Evolutionary conservation across 2,888 invertebrate genomes (phyloP).

Genomic region (Hypomecis atomaria): DNA sequence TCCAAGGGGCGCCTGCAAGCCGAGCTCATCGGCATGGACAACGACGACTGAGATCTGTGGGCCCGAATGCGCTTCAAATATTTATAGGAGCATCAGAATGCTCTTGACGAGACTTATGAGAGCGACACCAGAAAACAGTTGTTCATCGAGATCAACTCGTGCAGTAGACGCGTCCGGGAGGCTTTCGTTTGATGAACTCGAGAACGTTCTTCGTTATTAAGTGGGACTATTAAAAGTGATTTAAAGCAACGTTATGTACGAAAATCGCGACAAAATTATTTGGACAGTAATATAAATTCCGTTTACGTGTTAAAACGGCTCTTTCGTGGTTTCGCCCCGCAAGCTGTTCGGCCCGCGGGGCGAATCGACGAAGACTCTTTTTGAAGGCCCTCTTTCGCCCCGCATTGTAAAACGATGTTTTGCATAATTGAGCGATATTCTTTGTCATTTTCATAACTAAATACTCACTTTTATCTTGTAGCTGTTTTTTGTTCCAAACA

Average conservation of each 20-base stretch:
- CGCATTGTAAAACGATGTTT: too few relatives aligned
- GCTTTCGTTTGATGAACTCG: constrained; percentile 36
- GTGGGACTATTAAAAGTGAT: constrained; percentile 25
- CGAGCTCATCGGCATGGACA: constrained; percentile 93
- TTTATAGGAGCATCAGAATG: constrained; percentile 40
- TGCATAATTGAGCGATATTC: too few relatives aligned
- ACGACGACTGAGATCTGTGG: constrained; percentile 88
- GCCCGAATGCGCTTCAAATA: constrained; percentile 40
- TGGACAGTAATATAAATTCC: neutral
- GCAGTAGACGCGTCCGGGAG: constrained; percentile 36
- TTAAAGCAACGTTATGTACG: constrained; percentile 4
- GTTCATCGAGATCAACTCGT: constrained; percentile 20
- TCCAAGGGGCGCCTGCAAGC: constrained; percentile 93
- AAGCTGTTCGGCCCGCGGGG: too few relatives aligned
- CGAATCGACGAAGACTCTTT: too few relatives aligned
- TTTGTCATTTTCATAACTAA: neutral
- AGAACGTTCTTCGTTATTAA: constrained; percentile 20
- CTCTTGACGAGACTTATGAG: constrained; percentile 30
- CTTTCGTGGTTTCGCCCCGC: too few relatives aligned
- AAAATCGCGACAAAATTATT: constrained; percentile 1
- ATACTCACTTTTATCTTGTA: neutral
- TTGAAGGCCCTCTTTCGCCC: too few relatives aligned
- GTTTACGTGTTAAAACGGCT: neutral
- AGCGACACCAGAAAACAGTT: constrained; percentile 38
- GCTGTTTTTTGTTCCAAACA: too few relatives aligned